These are phyloP conservation scores for Neodiprion fabricii DNA, from an alignment of 1,140 invertebrate species.

Conservation along the genomic window DNA sequence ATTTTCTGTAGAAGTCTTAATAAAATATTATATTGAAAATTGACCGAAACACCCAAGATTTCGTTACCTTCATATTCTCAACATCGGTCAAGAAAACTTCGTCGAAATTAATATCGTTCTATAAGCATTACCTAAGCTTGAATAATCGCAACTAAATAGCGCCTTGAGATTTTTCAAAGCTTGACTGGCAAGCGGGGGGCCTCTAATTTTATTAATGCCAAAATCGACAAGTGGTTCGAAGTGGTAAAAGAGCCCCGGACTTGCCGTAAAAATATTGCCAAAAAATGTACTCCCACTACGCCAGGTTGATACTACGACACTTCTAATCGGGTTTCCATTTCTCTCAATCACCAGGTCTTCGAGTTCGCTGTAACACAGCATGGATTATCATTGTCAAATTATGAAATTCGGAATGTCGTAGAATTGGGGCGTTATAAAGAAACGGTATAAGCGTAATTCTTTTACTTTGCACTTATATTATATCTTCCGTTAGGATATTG, in stretches of 20 bases:
- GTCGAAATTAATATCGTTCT: background rate
- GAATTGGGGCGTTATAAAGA: slow-evolving; percentile 10
- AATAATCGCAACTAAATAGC: slow-evolving; percentile 79
- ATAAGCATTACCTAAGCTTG: slow-evolving; percentile 65
- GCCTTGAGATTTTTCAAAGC: slow-evolving; percentile 73
- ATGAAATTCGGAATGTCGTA: slow-evolving; percentile 11
- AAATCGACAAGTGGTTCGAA: slow-evolving; percentile 86
- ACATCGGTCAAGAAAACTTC: no score
- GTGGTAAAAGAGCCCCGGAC: slow-evolving; percentile 87
- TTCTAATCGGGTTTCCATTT: slow-evolving; percentile 74
- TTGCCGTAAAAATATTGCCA: slow-evolving; percentile 81
- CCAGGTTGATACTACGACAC: slow-evolving; percentile 82
- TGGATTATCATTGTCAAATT: background rate
- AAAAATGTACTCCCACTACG: slow-evolving; percentile 87
- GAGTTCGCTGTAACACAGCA: slow-evolving; percentile 55
- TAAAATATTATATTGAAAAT: background rate
- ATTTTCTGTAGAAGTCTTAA: no score
- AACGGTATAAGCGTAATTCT: background rate
- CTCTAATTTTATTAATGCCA: slow-evolving; percentile 81
- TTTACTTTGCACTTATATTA: slow-evolving; percentile 59
- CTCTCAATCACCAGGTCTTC: slow-evolving; percentile 72
- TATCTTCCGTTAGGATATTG: slow-evolving; percentile 65
- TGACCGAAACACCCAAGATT: background rate
- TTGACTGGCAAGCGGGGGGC: slow-evolving; percentile 67
- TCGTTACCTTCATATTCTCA: background rate